A percentile compares a stretch with the other conserved stretches of the same genome.
Conservation (phyloP, 2,888 invertebrate genomes). For the Chaetogeoica ovagalla region DNA sequence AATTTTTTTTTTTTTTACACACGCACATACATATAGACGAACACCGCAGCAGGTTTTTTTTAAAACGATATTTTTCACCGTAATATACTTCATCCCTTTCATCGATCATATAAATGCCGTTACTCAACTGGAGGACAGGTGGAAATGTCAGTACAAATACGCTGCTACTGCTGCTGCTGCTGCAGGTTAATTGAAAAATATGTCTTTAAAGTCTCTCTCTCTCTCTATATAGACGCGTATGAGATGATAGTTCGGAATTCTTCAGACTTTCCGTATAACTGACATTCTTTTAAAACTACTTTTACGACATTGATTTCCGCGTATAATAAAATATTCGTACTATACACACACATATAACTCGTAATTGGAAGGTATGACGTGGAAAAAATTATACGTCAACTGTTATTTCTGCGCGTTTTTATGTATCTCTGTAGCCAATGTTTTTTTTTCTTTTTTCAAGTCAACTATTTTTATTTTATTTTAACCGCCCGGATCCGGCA, state of each 20-base stretch:
- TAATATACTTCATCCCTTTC: too few species aligned
- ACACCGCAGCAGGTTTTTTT: too few species aligned
- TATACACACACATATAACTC: neutral
- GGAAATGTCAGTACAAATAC: too few species aligned
- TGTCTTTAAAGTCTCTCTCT: neutral
- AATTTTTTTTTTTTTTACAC: neutral
- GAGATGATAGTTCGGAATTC: too few species aligned
- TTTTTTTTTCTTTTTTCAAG: neutral
- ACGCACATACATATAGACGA: too few species aligned
- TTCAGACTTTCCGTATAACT: neutral
- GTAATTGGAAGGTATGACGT: too few species aligned
- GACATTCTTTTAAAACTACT: constrained; percentile 18
- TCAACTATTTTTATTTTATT: neutral
- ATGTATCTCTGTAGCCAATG: neutral
- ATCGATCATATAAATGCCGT: too few species aligned
- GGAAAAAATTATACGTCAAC: neutral
- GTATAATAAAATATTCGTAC: neutral
- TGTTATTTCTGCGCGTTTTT: neutral
- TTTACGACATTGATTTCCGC: neutral
- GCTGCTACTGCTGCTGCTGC: too few species aligned
- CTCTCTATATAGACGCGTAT: too few species aligned
- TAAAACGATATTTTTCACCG: too few species aligned
- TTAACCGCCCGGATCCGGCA: neutral
- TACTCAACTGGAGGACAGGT: too few species aligned
- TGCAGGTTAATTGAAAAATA: neutral